Conservation (phyloP, 2,888 invertebrate species). For the Embidobia sp. region DNA sequence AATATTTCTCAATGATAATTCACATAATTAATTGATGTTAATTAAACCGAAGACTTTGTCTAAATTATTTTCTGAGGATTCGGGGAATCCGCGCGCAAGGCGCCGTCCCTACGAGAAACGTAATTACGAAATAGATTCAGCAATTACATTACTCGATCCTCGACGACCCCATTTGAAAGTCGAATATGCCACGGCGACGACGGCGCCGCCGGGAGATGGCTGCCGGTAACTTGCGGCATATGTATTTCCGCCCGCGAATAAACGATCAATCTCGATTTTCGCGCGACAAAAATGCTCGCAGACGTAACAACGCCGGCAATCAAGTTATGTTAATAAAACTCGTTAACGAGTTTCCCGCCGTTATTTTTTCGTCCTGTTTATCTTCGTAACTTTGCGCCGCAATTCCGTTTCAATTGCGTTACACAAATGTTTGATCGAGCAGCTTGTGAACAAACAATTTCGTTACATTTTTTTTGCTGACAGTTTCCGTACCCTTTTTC, state of each 20-base stretch:
- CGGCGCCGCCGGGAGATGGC: constrained; percentile 46
- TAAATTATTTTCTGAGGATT: too few species aligned
- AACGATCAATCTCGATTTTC: constrained; percentile 49
- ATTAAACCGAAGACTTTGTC: too few species aligned
- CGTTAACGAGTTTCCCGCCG: constrained; percentile 14
- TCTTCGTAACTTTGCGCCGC: constrained; percentile 2
- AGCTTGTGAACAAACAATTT: constrained; percentile 6
- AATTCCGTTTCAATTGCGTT: constrained; percentile 17
- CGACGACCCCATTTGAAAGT: constrained; percentile 55
- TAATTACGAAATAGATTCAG: constrained; percentile 63
- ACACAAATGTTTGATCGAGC: constrained; percentile 8
- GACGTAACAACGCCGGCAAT: constrained; percentile 1
- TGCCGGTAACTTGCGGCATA: constrained; percentile 50
- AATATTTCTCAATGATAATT: too few species aligned
- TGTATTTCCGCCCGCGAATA: constrained; percentile 55
- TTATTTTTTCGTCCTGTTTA: constrained; percentile 10
- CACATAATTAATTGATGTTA: too few species aligned
- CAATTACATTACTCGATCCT: constrained; percentile 60
- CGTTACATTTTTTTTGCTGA: too few species aligned
- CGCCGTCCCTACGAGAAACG: constrained; percentile 38
- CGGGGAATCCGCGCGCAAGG: constrained; percentile 30
- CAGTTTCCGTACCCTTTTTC: too few species aligned
- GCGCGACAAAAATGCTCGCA: constrained; percentile 28
- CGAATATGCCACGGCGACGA: constrained; percentile 42
- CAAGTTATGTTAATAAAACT: constrained; percentile 36